Percentiles rank a stretch among this genome's conserved stretches.
Conservation (phyloP, 1,140 invertebrate species). For the Pseudomyrmex pallidus region DNA sequence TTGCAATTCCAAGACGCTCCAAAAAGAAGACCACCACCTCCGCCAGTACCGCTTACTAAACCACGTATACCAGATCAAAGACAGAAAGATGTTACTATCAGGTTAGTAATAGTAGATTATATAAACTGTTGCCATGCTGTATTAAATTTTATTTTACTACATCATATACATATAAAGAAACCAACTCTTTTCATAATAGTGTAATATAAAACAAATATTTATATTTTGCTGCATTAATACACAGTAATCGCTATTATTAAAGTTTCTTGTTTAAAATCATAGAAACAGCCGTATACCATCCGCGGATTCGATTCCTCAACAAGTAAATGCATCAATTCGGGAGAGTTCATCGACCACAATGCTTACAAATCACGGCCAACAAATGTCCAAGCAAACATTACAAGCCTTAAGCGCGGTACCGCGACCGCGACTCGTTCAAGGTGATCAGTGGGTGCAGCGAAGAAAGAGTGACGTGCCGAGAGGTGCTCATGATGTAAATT, state of each 20-base stretch:
- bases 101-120: conserved; percentile 73
- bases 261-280: conserved; percentile 64
- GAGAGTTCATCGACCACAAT: conserved; percentile 83
- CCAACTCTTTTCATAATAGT: not conserved
- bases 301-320: conserved; percentile 85
- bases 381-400: conserved; percentile 91
- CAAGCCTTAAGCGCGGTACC: conserved; percentile 92
- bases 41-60: conserved; percentile 85
- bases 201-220: not conserved
- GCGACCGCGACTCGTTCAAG: conserved; percentile 89
- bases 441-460: conserved; percentile 90
- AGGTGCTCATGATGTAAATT: conserved; percentile 88
- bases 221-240: too few relatives aligned
- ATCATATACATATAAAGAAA: conserved; percentile 11
- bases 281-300: conserved; percentile 88
- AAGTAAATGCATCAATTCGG: conserved; percentile 83
- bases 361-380: conserved; percentile 84
- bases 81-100: conserved; percentile 84
- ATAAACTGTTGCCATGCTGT: not conserved
- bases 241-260: not conserved
- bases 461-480: conserved; percentile 87
- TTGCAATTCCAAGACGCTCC: conserved; percentile 85
- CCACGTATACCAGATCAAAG: conserved; percentile 83
- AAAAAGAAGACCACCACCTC: conserved; percentile 82
- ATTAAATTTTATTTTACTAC: not conserved